A percentile compares a stretch with the other conserved stretches of the same genome.
Evolutionary conservation across 2,888 invertebrate genomes (phyloP).

Genomic region (Drosophila tanythrix): DNA sequence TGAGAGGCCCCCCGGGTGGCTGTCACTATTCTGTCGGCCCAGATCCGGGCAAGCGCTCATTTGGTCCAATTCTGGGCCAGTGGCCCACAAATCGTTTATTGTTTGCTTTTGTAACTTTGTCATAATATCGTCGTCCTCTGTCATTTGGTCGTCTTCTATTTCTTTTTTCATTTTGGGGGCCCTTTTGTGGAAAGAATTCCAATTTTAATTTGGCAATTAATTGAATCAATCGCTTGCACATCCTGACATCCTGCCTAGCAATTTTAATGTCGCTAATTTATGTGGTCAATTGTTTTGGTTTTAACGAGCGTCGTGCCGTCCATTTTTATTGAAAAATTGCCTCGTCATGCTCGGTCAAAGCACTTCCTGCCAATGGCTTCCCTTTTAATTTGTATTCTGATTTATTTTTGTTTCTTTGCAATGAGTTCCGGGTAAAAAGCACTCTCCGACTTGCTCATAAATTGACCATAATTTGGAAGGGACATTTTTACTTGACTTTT

Average conservation of each 20-base stretch:
- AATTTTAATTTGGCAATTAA: conserved; percentile 77
- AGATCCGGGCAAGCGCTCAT: conserved; percentile 43
- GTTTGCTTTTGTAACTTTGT: conserved; percentile 76
- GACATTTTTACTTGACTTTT: background rate
- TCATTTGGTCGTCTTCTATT: conserved; percentile 26
- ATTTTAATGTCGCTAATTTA: conserved; percentile 75
- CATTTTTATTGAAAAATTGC: conserved; percentile 64
- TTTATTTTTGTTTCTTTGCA: conserved; percentile 24
- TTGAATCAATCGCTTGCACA: conserved; percentile 76
- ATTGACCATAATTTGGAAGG: background rate
- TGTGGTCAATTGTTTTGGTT: conserved; percentile 78
- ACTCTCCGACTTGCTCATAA: conserved; percentile 14
- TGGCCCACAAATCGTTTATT: conserved; percentile 70
- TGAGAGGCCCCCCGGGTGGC: conserved; percentile 55
- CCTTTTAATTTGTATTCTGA: conserved; percentile 28
- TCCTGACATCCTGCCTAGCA: conserved; percentile 58
- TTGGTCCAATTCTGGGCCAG: conserved; percentile 30
- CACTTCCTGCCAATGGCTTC: conserved; percentile 42
- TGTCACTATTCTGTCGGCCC: conserved; percentile 62
- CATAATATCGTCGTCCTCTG: conserved; percentile 57
- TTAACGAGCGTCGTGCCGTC: conserved; percentile 65
- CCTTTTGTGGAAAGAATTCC: conserved; percentile 45
- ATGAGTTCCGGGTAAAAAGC: conserved; percentile 6
- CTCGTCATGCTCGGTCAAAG: conserved; percentile 44
- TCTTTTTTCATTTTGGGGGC: conserved; percentile 18